Percentiles rank a stretch among this genome's conserved stretches.
Conservation (phyloP, 2,888 invertebrate genomes). For the Creontiades dilutus region DNA sequence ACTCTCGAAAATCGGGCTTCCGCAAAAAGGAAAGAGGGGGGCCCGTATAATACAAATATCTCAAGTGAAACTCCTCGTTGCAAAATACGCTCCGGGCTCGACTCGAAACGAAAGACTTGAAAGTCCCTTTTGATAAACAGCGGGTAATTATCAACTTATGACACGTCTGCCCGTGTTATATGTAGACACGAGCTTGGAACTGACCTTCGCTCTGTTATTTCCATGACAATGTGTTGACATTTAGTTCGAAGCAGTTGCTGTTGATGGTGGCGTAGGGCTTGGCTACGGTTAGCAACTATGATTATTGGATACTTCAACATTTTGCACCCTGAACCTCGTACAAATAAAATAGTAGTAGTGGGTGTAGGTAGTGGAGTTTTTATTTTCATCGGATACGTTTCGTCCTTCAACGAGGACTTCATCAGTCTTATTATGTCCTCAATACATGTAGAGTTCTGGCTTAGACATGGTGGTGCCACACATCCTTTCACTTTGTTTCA, state of each 20-base stretch:
- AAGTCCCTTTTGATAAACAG: constrained; percentile 8
- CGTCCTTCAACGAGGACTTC: no score
- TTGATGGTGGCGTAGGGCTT: no score
- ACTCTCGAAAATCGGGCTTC: constrained; percentile 30
- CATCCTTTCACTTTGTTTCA: no score
- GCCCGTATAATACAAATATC: background rate
- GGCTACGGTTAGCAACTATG: no score
- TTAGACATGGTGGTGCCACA: no score
- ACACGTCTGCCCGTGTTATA: background rate
- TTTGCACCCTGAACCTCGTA: no score
- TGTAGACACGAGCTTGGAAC: background rate
- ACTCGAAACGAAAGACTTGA: background rate
- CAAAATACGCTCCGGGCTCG: constrained; percentile 16
- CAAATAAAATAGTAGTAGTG: no score
- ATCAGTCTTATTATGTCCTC: no score
- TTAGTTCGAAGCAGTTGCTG: background rate
- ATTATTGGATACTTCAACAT: no score
- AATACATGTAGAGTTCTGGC: no score
- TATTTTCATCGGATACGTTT: no score
- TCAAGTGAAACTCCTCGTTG: constrained; percentile 17
- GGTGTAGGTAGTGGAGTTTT: no score
- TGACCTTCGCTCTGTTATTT: constrained; percentile 10
- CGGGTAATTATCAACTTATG: constrained; percentile 14
- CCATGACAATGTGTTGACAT: constrained; percentile 16
- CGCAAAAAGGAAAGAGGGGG: constrained; percentile 25